These are phyloP conservation scores for Eleutherodactylus coqui DNA, from an alignment of 2,797 vertebrate genomes.

Conservation along the genomic window DNA sequence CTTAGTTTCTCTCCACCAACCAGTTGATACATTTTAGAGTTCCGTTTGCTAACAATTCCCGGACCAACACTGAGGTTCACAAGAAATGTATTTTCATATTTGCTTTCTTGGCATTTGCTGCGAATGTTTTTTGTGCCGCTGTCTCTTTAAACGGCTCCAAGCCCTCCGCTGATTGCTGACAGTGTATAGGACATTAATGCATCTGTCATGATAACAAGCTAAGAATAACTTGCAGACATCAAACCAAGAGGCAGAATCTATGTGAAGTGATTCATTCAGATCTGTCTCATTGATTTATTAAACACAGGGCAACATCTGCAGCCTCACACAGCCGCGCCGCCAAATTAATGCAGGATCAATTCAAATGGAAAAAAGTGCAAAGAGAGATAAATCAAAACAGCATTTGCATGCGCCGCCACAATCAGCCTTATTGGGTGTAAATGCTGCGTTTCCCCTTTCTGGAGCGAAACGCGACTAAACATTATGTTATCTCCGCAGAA, in stretches of 20 bases:
- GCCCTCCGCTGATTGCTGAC: constrained; percentile 82
- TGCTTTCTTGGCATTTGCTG: background rate
- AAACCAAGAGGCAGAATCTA: constrained; percentile 85
- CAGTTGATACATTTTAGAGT: background rate
- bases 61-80: background rate
- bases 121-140: background rate
- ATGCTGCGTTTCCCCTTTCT: constrained; percentile 75
- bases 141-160: constrained; percentile 73
- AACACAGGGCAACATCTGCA: constrained; percentile 88
- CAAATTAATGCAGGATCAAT: constrained; percentile 88
- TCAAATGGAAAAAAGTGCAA: constrained; percentile 84
- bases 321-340: constrained; percentile 80
- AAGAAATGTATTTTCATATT: background rate
- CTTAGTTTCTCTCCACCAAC: too few species aligned
- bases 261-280: constrained; percentile 89
- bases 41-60: too few species aligned
- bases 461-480: constrained; percentile 78
- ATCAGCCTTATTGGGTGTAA: constrained; percentile 82
- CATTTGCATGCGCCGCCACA: constrained; percentile 84
- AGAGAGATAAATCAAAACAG: constrained; percentile 85
- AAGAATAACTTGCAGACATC: constrained; percentile 91
- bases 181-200: constrained; percentile 87
- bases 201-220: constrained; percentile 93
- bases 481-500: constrained; percentile 77
- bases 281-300: constrained; percentile 91